Evolutionary conservation across 2,797 vertebrate species (phyloP).

Genomic region (Etheostoma nigrum): DNA sequence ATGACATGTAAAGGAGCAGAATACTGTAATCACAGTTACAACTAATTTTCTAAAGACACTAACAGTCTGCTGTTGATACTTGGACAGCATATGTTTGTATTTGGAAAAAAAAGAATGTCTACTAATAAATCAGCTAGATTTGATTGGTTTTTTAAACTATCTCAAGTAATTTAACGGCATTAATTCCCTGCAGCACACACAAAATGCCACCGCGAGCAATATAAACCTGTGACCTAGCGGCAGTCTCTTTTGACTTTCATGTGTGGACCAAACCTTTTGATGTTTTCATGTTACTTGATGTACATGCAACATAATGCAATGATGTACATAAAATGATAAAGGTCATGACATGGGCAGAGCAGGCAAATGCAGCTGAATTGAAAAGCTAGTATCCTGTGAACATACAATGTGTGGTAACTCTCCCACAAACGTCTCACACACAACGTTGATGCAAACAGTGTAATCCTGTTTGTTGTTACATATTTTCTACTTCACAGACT

Average conservation of each 20-base stretch:
- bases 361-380: neutral
- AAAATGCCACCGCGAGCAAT: constrained; percentile 3
- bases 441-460: neutral
- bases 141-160: constrained; percentile 10
- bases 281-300: constrained; percentile 3
- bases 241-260: constrained; percentile 21
- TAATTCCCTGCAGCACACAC: neutral
- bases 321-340: neutral
- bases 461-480: constrained; percentile 36
- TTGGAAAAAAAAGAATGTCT: neutral
- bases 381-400: neutral
- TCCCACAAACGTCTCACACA: constrained; percentile 17
- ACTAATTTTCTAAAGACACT: neutral
- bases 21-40: constrained; percentile 5
- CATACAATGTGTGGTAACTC: neutral
- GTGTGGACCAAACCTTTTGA: constrained; percentile 14
- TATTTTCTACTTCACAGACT: constrained; percentile 16
- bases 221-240: constrained; percentile 3
- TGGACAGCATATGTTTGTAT: neutral
- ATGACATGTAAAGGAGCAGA: constrained; percentile 3
- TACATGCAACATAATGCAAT: constrained; percentile 9
- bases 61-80: neutral
- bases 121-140: neutral
- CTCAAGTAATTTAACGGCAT: constrained; percentile 6
- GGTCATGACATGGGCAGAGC: neutral